These are phyloP conservation scores for Noctua fimbriata DNA, from an alignment of 2,888 invertebrate genomes.

Conservation along the genomic window DNA sequence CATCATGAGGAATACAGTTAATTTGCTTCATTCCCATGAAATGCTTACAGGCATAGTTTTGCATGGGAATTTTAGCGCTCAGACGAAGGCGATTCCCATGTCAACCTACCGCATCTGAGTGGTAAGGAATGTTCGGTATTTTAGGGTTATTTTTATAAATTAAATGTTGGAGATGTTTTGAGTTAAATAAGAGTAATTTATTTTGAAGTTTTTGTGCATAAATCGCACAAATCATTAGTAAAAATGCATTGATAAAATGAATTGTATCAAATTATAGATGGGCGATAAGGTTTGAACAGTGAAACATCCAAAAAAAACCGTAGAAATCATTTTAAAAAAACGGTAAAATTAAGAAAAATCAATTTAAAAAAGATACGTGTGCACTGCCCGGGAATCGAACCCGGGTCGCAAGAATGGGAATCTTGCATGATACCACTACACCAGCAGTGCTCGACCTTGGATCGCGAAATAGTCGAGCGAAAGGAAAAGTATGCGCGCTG, in stretches of 20 bases:
- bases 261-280: not conserved
- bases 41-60: constrained; percentile 75
- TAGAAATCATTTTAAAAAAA: too few species aligned
- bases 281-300: not conserved
- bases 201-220: not conserved
- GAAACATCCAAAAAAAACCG: too few species aligned
- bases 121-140: constrained; percentile 72
- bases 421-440: constrained; percentile 99
- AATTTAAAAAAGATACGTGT: constrained; percentile 41
- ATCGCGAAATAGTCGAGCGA: not conserved
- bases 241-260: not conserved
- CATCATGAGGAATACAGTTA: constrained; percentile 68
- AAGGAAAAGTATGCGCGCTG: not conserved
- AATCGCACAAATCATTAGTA: not conserved
- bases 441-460: constrained; percentile 94
- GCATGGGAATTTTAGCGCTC: constrained; percentile 79
- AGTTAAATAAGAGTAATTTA: not conserved
- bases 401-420: constrained; percentile 99
- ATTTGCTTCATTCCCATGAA: constrained; percentile 86
- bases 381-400: constrained; percentile 90
- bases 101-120: constrained; percentile 77
- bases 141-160: constrained; percentile 51
- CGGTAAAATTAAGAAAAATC: not conserved
- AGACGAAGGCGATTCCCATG: constrained; percentile 72
- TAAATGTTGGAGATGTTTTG: constrained; percentile 16